A percentile compares a stretch with the other conserved stretches of the same genome.
phyloP scores from a whole-genome alignment of 2,113 vertebrate genomes.

The Cyprinodon tularosa region DNA sequence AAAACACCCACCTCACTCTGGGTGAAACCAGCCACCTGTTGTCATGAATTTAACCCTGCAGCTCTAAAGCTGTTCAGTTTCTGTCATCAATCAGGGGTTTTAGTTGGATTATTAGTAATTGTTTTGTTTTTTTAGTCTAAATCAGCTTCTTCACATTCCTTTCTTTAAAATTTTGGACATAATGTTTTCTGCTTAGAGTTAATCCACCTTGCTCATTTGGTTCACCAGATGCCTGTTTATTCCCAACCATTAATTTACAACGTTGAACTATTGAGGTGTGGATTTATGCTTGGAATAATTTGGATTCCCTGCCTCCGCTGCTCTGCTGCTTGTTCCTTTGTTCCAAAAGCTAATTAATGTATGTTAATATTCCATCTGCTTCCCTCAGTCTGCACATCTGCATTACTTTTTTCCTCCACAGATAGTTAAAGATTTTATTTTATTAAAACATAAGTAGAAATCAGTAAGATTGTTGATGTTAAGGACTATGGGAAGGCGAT shows the following conservation, averaged over 20 bases:
- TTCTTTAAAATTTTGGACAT: neutral
- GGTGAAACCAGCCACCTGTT: slow-evolving; percentile 46
- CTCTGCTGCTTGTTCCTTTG: neutral
- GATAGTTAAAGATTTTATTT: neutral
- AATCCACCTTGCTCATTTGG: neutral
- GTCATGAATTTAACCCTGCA: neutral
- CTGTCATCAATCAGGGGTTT: neutral
- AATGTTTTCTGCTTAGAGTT: neutral
- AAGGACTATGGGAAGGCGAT: too few relatives aligned
- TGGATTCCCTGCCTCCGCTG: neutral
- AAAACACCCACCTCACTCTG: slow-evolving; percentile 21
- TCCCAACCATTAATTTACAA: neutral
- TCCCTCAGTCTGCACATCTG: neutral
- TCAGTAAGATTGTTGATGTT: too few relatives aligned
- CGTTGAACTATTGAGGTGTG: neutral
- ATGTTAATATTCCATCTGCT: slow-evolving; percentile 7
- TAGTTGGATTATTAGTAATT: neutral
- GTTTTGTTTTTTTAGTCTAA: neutral
- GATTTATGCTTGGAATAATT: neutral
- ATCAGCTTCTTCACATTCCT: neutral
- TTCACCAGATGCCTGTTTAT: neutral
- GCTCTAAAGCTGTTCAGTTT: neutral
- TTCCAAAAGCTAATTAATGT: neutral
- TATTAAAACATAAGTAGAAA: neutral
- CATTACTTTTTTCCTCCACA: too few relatives aligned